Conservation (phyloP, 2,888 invertebrate species). For the Hyles lineata region DNA sequence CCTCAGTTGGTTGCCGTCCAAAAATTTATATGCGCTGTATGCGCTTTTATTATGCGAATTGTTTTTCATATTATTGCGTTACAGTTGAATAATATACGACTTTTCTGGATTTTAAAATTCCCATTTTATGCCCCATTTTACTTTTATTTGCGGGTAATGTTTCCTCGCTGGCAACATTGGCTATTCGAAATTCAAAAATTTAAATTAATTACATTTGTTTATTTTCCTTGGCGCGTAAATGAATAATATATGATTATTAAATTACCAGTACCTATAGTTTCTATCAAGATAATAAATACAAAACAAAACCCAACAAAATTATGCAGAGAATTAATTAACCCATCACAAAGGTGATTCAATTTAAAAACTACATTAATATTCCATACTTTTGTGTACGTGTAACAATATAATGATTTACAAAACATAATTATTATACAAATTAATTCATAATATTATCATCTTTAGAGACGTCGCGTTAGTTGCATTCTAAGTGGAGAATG, state of each 20-base stretch:
- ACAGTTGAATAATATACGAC: conserved; percentile 19
- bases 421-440: conserved; percentile 38
- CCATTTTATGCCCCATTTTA: neutral
- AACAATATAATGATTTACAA: conserved; percentile 8
- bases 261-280: neutral
- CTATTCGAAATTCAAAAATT: neutral
- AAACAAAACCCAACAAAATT: conserved; percentile 1
- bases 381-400: neutral
- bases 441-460: conserved; percentile 60
- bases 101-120: neutral
- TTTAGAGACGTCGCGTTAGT: conserved; percentile 45
- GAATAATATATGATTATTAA: neutral
- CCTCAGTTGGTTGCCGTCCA: conserved; percentile 49
- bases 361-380: conserved; percentile 15
- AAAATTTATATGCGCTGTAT: conserved; percentile 43
- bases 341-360: conserved; percentile 21
- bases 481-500: conserved; percentile 44
- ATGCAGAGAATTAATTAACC: conserved; percentile 10
- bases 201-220: neutral
- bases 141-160: neutral
- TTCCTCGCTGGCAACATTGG: neutral
- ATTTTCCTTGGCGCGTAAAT: neutral
- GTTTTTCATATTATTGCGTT: conserved; percentile 43
- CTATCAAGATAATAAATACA: neutral
- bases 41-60: conserved; percentile 40